Percentiles rank a stretch among this genome's conserved stretches.
Evolutionary conservation across 2,113 vertebrate species (phyloP).

Genomic region (Zosterops borbonicus): DNA sequence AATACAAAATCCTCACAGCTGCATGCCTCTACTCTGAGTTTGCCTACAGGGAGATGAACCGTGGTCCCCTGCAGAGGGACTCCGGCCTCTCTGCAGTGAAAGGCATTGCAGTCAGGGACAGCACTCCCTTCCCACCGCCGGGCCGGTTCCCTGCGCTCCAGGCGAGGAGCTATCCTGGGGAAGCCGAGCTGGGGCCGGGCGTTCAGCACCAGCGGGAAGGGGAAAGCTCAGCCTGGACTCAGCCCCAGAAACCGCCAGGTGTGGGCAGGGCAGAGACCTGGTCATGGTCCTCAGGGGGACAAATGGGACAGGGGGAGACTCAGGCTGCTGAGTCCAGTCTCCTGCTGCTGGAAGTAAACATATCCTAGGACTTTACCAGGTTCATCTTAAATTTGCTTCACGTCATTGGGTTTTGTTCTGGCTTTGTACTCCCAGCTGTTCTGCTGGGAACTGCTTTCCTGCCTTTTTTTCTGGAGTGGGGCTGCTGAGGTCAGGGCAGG

Average conservation of each 20-base stretch:
- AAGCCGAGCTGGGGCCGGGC: background rate
- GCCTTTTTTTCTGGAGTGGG: background rate
- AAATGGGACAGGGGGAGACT: no score
- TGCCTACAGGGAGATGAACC: background rate
- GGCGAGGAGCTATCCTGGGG: background rate
- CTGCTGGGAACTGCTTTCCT: background rate
- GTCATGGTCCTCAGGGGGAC: accelerated
- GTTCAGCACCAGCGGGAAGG: background rate
- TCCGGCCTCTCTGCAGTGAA: background rate
- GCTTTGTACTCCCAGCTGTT: background rate
- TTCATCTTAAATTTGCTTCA: background rate
- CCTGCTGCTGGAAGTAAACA: background rate
- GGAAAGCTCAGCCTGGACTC: background rate
- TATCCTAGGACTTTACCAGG: background rate
- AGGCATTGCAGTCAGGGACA: accelerated
- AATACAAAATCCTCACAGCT: background rate
- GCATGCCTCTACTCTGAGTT: accelerated
- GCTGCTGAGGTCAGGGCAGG: background rate
- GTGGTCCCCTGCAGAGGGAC: background rate
- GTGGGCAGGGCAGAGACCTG: accelerated
- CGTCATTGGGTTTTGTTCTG: background rate
- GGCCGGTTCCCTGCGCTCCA: background rate
- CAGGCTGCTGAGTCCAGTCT: background rate
- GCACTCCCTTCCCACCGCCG: accelerated
- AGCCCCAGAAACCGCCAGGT: background rate